Evolutionary conservation across 2,113 vertebrate species (phyloP), one percentile per base, ranked within the genome.

Genomic region (Percopsis transmontana): DNA sequence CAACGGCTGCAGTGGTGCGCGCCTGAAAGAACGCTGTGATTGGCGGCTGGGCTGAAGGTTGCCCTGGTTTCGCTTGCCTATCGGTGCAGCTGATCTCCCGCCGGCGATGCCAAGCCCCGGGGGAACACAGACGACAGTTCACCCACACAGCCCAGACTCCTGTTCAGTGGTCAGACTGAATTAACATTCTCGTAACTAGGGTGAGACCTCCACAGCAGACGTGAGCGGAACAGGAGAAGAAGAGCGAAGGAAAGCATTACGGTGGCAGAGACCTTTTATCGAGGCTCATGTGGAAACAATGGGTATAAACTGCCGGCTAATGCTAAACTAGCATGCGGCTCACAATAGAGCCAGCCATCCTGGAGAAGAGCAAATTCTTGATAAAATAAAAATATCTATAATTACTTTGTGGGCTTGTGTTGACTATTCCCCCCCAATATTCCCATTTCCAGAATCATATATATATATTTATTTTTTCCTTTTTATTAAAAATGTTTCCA

Each of bases 71-170:
- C 79, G 64, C 61, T 73, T 62, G 69, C 55, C 76, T 88, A 87
- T 85, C 83, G 57, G 81, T 59, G 80, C 81, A 88, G 81, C 84
- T 87, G 85, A 90, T 85, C 84, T 84, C 86, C 85, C 71, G 66
- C 64, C 48, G 63, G 88, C 80, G 59, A 82, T 44, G 86, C 79
- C 82, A 79, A 77, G 72, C 74, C 40, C 1, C 44, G 51, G 74
- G 57, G 58, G 80, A 82, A 85, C 77, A 84, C 82, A 71, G 20
- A 74, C 83, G 81, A 79, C 84, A 72, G 85, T 88, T 87, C 80
- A 86, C 79, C 82, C 82, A 66, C 76, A 27, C 74, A 79, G 75
- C 80, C 77, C 73, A 78, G 77, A 66, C 81, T 81, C 78, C 82
- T 67, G 76, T 85, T 86, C 51, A 58, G 81, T 69, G 82, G 82